Base-by-base conservation (phyloP, 2,113 vertebrate species). In the Dasyprocta punctata region DNA sequence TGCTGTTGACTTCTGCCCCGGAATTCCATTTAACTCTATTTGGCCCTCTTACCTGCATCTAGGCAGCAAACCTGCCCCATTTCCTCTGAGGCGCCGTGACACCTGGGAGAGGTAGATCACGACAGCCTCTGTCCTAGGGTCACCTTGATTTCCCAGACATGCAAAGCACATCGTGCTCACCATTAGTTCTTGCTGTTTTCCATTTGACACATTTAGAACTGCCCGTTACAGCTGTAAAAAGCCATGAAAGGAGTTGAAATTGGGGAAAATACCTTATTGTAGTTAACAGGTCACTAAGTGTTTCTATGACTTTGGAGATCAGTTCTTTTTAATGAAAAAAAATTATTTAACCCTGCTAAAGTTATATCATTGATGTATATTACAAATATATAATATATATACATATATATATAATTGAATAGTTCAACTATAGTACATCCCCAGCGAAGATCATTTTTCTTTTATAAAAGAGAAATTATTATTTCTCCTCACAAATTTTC, bases 201-300 rank as follows among this genome's bases (percentile, higher is more conserved):
- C 58, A 71, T 20, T 41, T n/a, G 63, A 90, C 52, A 33, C 19
- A 2, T 71, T 86, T 65, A 52, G 85, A 96, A 69, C 38, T 26
- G 41, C 61, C 3, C 2, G 4, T 22, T 26, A 5, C 0, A 49
- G 41, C 22, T 30, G 4, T 47, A 38, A 28, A 80, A 82, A 81
- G 5, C 24, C 3, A 6, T 0, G 49, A 69, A 17, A 1, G 10
- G 2, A 22, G 30, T 30, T 3, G 38, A 86, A 60, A 26, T n/a
- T 30, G 6, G 7, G 7, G 12, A 13, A 44, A 75, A 22, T 1
- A 13, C 12, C 19, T 20, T 78, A n/a, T 56, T 84, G 65, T 52
- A 47, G 47, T n/a, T 30, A 60, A 28, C 47, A 5, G 17, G 17
- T 95, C 41, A 75, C n/a, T 26, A 56, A 89, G 24, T 30, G 4